Base-by-base conservation (phyloP, 2,113 vertebrate species). In the Pseudorasbora parva region DNA sequence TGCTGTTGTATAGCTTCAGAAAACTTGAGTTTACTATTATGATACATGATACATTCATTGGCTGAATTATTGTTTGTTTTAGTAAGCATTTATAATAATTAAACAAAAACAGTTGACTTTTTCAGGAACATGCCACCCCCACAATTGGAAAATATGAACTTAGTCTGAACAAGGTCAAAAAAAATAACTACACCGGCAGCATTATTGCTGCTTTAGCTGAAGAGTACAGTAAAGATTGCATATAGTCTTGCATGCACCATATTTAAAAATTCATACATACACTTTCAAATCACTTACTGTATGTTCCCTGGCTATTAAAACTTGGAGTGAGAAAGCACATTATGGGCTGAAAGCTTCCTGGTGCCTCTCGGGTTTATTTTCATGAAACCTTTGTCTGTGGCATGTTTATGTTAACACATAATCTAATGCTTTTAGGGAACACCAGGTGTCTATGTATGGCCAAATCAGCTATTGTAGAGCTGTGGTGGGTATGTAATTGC, bases 181-280 rank as follows among this genome's bases (percentile, higher is more conserved):
- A n/a, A 11, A 37, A 10, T 68, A 68, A 68, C 19, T 11, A 69
- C 19, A 69, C 51, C 30, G 11, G 51, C 27, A 59, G 25, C n/a
- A 54, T 7, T 21, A 21, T 30, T 62, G 84, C 43, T 83, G 54
- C 82, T 81, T 88, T 82, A 82, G 73, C 78, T 43, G 57, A 11
- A 47, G 45, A 73, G 68, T 23, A 25, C 10, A 64, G 19, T 43
- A 73, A 68, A 78, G 57, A 78, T 72, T 68, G 25, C 75, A 59
- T 82, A 80, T 86, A 80, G 68, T 57, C 9, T 27, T 21, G 17
- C 66, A 79, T 82, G 49, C 73, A 82, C 87, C 82, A 51, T 76
- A 86, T 74, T 88, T 86, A 88, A 88, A 88, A 86, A 88, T 88
- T 84, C 82, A 88, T 86, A 88, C 47, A 51, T 60, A 82, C 85